Conservation (phyloP, 2,888 invertebrate genomes). For the Caenorhabditis imperialis region DNA sequence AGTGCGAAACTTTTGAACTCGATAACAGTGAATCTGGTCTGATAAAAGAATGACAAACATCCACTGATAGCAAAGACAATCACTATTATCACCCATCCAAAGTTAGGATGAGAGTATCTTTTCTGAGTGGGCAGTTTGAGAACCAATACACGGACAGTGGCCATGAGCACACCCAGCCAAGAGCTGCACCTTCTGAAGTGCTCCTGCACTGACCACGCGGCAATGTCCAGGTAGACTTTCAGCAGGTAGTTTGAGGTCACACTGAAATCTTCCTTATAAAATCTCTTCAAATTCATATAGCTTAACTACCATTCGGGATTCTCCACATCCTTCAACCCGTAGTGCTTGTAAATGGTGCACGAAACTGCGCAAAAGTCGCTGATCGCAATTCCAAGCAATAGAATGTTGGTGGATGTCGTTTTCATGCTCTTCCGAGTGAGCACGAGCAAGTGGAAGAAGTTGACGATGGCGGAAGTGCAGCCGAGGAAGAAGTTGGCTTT, state of each 20-base stretch:
- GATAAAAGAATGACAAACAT: slow-evolving; percentile 1
- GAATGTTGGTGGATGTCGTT: slow-evolving; percentile 2
- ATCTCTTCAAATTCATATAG: neutral
- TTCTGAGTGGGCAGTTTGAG: slow-evolving; percentile 6
- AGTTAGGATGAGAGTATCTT: slow-evolving; percentile 1
- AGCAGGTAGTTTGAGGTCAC: neutral
- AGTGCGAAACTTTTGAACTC: neutral
- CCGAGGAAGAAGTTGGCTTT: slow-evolving; percentile 13
- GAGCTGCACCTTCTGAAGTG: slow-evolving; percentile 23
- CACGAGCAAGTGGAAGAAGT: neutral
- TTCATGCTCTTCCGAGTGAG: slow-evolving; percentile 10
- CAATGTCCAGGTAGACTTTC: slow-evolving; percentile 13
- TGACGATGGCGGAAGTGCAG: slow-evolving; percentile 9
- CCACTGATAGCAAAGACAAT: slow-evolving; percentile 2
- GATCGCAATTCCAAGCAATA: slow-evolving; percentile 11
- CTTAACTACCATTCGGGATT: slow-evolving; percentile 19
- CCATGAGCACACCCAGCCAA: slow-evolving; percentile 20
- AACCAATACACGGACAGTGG: slow-evolving; percentile 2
- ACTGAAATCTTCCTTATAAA: slow-evolving; percentile 1
- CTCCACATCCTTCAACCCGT: slow-evolving; percentile 4
- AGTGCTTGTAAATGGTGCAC: slow-evolving; percentile 12
- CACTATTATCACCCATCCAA: slow-evolving; percentile 11
- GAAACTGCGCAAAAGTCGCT: slow-evolving; percentile 7
- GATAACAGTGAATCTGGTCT: neutral
- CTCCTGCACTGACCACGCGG: slow-evolving; percentile 13